phyloP scores from a whole-genome alignment of 2,113 vertebrate genomes.

The Acanthochromis polyacanthus region DNA sequence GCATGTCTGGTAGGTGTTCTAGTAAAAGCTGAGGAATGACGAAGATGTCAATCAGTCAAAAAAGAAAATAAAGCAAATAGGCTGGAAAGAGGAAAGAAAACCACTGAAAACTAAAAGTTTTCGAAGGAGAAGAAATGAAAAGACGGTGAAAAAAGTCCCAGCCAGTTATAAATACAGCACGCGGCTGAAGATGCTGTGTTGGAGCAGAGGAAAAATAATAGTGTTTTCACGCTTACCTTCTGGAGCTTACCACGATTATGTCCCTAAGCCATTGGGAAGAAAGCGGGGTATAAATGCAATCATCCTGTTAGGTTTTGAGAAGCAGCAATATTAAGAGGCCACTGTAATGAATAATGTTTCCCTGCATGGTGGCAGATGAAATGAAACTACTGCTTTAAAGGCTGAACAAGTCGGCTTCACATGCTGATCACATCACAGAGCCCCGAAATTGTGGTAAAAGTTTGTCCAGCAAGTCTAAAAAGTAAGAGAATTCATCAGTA shows the following conservation, averaged over 20 bases:
- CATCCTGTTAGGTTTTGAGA: not conserved
- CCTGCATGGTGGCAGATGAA: not conserved
- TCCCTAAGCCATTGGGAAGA: slow-evolving; percentile 4
- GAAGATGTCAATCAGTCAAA: not conserved
- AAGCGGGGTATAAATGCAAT: not conserved
- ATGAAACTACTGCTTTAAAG: not conserved
- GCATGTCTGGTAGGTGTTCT: not conserved
- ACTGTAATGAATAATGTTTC: not conserved
- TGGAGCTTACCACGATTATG: slow-evolving; percentile 1
- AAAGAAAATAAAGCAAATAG: not conserved
- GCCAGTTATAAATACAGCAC: slow-evolving; percentile 6
- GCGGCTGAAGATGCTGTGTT: not conserved
- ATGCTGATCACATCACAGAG: not conserved
- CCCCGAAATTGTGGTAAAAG: not conserved
- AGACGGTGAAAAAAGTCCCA: not conserved
- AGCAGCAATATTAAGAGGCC: not conserved
- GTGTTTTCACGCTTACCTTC: slow-evolving; percentile 4
- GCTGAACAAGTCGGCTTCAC: too few species aligned
- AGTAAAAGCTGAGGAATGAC: not conserved
- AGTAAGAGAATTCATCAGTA: not conserved
- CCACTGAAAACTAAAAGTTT: too few species aligned
- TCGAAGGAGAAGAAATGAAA: not conserved
- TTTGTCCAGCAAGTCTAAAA: not conserved
- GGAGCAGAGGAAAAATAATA: not conserved
- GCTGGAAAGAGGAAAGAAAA: not conserved